Evolutionary conservation across 2,113 vertebrate species (phyloP).

Genomic region (Anser cygnoides): DNA sequence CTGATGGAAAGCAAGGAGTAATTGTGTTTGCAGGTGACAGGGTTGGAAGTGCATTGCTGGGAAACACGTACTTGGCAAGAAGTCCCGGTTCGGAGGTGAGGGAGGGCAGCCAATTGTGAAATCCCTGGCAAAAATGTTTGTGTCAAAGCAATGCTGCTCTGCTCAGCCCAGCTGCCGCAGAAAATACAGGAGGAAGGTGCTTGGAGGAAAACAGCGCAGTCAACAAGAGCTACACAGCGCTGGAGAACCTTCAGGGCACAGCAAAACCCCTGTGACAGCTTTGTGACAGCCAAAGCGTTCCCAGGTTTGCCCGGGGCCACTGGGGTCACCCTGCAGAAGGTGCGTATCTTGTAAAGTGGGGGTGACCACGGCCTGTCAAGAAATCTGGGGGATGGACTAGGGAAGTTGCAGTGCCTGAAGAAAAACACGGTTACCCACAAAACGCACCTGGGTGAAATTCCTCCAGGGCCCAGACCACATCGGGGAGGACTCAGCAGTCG

Average conservation of each 20-base stretch:
- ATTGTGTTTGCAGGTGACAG: conserved; percentile 70
- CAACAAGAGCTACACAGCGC: accelerated
- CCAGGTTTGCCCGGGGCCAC: accelerated
- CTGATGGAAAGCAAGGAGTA: conserved; percentile 32
- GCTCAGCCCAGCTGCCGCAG: conserved; percentile 10
- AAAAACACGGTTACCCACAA: not conserved
- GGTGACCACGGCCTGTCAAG: accelerated
- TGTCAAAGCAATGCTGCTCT: not conserved
- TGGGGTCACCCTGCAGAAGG: not conserved
- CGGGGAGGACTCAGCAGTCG: not conserved
- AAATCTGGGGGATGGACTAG: not conserved
- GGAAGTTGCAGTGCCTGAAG: not conserved
- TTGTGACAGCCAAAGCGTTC: accelerated
- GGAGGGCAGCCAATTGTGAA: conserved; percentile 43
- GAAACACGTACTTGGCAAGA: conserved; percentile 54
- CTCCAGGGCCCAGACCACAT: not conserved
- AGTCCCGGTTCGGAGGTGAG: not conserved
- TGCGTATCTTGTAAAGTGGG: not conserved
- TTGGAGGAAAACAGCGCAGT: not conserved
- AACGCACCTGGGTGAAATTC: not conserved
- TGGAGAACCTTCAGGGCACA: not conserved
- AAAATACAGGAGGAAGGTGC: not conserved
- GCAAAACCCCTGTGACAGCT: not conserved
- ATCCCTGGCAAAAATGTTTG: conserved; percentile 39
- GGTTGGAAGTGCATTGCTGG: conserved; percentile 34